phyloP scores from a whole-genome alignment of 2,888 invertebrate species.

The Agrotis puta region DNA sequence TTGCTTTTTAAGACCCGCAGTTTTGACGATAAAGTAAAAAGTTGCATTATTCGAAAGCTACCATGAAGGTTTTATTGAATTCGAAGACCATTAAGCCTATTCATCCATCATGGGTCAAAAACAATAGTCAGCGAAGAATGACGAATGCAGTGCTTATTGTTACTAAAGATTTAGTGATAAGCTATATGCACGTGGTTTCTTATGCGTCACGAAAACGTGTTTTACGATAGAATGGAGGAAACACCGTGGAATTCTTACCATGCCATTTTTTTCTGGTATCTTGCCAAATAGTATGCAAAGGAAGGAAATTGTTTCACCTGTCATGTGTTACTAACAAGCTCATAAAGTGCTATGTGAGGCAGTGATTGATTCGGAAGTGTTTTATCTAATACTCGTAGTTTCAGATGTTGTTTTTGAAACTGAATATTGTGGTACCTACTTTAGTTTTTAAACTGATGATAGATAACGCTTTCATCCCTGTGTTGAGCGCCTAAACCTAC shows the following conservation, averaged over 20 bases:
- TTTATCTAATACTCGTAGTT: no score
- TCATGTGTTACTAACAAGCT: background rate
- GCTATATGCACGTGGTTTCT: conserved; percentile 20
- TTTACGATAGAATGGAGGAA: conserved; percentile 1
- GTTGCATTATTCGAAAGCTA: background rate
- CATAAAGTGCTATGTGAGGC: background rate
- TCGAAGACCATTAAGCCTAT: background rate
- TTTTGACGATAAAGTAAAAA: background rate
- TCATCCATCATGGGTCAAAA: conserved; percentile 10
- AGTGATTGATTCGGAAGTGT: background rate
- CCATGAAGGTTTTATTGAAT: conserved; percentile 8
- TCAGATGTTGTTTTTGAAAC: no score
- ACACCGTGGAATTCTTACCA: conserved; percentile 5
- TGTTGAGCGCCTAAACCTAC: no score
- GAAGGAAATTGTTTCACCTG: conserved; percentile 18
- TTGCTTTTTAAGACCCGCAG: no score
- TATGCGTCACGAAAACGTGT: conserved; percentile 27
- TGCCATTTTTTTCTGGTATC: conserved; percentile 21
- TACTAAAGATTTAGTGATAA: conserved; percentile 32
- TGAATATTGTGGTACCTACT: no score
- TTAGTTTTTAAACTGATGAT: no score
- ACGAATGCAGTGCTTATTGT: conserved; percentile 19
- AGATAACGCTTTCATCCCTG: no score
- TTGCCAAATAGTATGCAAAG: conserved; percentile 12
- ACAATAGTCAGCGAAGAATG: conserved; percentile 24